Percentiles rank a stretch among this genome's conserved stretches.
Evolutionary conservation across 2,797 vertebrate species (phyloP).

Genomic region (Gadopsis marmoratus): DNA sequence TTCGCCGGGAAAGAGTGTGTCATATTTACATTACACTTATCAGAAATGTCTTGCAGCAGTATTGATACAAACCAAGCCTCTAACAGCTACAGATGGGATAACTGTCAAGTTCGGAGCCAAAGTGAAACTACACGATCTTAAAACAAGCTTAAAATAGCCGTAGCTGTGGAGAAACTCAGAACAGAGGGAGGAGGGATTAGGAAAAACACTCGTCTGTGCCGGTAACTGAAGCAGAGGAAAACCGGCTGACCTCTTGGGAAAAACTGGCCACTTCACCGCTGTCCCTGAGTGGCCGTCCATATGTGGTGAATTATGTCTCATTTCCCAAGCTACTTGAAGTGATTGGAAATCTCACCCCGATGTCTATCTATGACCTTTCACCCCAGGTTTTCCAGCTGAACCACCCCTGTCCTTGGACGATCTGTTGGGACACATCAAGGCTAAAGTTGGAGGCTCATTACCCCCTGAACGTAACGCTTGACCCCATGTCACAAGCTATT

Average conservation of each 20-base stretch:
- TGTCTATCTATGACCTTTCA: conserved; percentile 43
- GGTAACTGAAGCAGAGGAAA: conserved; percentile 73
- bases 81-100: conserved; percentile 52
- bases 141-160: conserved; percentile 74
- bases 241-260: conserved; percentile 58
- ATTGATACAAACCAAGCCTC: conserved; percentile 7
- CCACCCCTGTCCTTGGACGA: conserved; percentile 49
- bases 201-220: conserved; percentile 65
- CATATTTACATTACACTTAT: conserved; percentile 11
- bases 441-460: conserved; percentile 65
- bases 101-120: conserved; percentile 61
- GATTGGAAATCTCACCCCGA: conserved; percentile 58
- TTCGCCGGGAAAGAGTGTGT: neutral
- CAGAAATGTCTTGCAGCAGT: conserved; percentile 11
- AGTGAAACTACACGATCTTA: conserved; percentile 60
- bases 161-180: conserved; percentile 64
- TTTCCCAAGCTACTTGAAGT: conserved; percentile 64
- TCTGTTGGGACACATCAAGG: conserved; percentile 51
- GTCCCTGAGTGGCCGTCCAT: conserved; percentile 50
- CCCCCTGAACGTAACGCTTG: conserved; percentile 52
- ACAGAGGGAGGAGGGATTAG: conserved; percentile 56
- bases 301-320: conserved; percentile 56
- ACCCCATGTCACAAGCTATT: conserved; percentile 63
- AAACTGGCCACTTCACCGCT: conserved; percentile 45
- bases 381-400: conserved; percentile 46